Percentiles rank a stretch among this genome's conserved stretches.
Evolutionary conservation across 2,113 vertebrate species (phyloP).

Genomic region (Cebus imitator): DNA sequence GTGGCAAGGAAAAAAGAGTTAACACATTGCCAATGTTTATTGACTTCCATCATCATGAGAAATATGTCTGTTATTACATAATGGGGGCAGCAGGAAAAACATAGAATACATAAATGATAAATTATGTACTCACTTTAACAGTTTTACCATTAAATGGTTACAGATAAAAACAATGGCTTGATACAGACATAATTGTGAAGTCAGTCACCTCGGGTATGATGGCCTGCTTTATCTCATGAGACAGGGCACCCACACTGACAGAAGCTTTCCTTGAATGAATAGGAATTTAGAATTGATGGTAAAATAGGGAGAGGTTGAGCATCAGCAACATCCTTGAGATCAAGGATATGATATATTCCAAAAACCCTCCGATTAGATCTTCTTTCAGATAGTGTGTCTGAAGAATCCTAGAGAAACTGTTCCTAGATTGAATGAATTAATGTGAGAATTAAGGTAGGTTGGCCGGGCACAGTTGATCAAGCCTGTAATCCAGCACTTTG

Average conservation of each 20-base stretch:
- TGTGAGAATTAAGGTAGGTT: neutral
- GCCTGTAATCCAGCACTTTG: too few species aligned
- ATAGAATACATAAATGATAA: neutral
- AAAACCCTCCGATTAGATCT: neutral
- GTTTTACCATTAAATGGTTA: neutral
- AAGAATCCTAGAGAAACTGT: neutral
- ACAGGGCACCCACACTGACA: neutral
- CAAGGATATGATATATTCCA: neutral
- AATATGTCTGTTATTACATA: neutral
- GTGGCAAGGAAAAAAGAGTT: neutral
- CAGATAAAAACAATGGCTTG: neutral
- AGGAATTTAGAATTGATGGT: neutral
- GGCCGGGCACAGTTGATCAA: too few species aligned
- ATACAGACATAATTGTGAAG: neutral
- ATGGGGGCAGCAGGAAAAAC: neutral
- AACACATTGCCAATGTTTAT: neutral
- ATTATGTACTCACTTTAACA: neutral
- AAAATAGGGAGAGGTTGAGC: neutral
- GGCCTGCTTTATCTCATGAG: neutral
- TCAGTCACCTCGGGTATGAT: neutral
- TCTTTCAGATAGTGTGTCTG: neutral
- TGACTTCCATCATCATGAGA: neutral
- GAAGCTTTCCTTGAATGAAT: neutral
- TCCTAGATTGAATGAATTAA: neutral
- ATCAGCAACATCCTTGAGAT: neutral